Conservation (phyloP, 1,140 invertebrate species). For the Prorops nasuta region DNA sequence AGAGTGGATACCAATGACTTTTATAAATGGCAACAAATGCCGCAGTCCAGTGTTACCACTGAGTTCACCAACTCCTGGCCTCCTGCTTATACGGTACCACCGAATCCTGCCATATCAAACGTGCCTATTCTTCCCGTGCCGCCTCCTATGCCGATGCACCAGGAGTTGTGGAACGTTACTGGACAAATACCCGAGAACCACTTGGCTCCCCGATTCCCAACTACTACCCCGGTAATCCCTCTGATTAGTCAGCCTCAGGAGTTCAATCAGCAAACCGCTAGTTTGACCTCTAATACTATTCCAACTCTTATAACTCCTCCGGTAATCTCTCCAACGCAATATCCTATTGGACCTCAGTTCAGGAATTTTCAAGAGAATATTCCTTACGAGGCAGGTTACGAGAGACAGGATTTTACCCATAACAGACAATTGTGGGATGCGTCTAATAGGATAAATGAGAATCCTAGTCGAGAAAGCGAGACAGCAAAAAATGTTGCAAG, state of each 20-base stretch:
- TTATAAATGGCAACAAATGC: conserved; percentile 17
- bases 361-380: conserved; percentile 23
- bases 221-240: no score
- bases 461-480: conserved; percentile 3
- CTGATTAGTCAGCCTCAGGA: conserved; percentile 25
- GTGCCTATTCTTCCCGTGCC: background rate
- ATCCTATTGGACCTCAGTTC: conserved; percentile 17
- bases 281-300: conserved; percentile 11
- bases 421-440: conserved; percentile 21
- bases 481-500: conserved; percentile 2
- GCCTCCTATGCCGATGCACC: conserved; percentile 8
- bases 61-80: no score
- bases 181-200: no score
- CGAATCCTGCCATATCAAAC: background rate
- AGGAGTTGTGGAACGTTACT: conserved; percentile 17
- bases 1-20: conserved; percentile 16
- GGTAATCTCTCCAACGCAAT: conserved; percentile 16
- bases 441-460: conserved; percentile 5
- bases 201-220: no score
- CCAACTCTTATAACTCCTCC: no score
- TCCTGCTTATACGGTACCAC: conserved; percentile 7
- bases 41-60: no score
- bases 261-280: conserved; percentile 17
- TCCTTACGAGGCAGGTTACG: conserved; percentile 19
- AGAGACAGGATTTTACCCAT: conserved; percentile 28